Evolutionary conservation across 2,113 vertebrate species (phyloP), one percentile per base, ranked within the genome.

Genomic region (Aramus guarauna): DNA sequence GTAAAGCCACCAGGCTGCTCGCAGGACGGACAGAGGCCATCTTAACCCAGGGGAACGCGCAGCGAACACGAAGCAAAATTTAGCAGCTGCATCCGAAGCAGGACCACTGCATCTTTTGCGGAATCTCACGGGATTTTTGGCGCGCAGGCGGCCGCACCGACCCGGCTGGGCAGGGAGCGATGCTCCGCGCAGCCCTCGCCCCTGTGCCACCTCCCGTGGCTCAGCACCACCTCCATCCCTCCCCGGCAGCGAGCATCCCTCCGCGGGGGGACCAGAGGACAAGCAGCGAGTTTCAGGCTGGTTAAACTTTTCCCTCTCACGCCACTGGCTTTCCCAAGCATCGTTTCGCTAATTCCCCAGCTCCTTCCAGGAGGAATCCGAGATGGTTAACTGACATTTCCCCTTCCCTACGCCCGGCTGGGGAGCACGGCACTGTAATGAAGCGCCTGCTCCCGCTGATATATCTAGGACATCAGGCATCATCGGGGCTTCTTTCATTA

Each of bases 31-130:
- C 5, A 0, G 36, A 30, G 37, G 9, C 50, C 6, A 2, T 2
- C 59, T 5, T 1, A 15, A 2, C 77, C 29, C 39, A 1, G 12
- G 43, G 56, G 55, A 67, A 18, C 67, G 0, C 3, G 4, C 14
- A 4, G 34, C 6, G 30, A 3, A 11, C 0, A 8, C 0, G 0
- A 9, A 63, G 86, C 50, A 5, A 9, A 52, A 14, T 0, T 9
- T 2, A 37, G 63, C 77, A 47, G 87, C 68, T n/a, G 2, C 87
- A 15, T 3, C 52, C 3, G 2, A 23, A 27, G 3, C 17, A 11
- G 47, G 12, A 43, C 22, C 4, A 4, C 13, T 0, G 2, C 0
- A 0, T 2, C 27, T 55, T 34, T 2, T 0, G 13, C 3, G 11
- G 80, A 6, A 21, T 23, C 20, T 9, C 27, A 1, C 0, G 3